Base-by-base conservation (phyloP, 2,888 invertebrate species). In the Poecilobothrus nobilitatus region DNA sequence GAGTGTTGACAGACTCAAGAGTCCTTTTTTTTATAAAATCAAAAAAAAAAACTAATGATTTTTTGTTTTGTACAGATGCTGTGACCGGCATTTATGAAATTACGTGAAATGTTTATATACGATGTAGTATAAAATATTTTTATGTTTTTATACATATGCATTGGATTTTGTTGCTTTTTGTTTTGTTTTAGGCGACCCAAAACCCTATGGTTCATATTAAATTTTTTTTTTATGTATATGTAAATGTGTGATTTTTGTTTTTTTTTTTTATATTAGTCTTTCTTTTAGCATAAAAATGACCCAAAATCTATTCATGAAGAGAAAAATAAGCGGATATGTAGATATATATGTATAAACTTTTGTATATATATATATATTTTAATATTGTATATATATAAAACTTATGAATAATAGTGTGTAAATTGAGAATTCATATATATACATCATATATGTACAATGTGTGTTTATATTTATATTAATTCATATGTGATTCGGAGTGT, bases 81-180 rank as follows among this genome's bases (percentile, higher is more conserved):
- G 15, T 53, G 53, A 53, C 53, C 53, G 53, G 53, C 53, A 53
- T 53, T 53, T 53, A n/a, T 53, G 53, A 53, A 53, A 53, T 53
- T 53, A 53, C 53, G 53, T 53, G 53, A 53, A 53, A 53, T 53
- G 6, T 53, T 18, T 53, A 41, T 12, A 41, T 27, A 27, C 3
- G 27, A 27, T 27, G 27, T 2, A 27, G 5, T 27, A 27, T 27
- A 27, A 27, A 27, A 27, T 5, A 27, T 27, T 27, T 37, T 10
- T 37, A 37, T 37, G 12, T 37, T 10, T 8, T 10, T 37, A 37
- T 37, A 37, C 12, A 37, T 37, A 37, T 37, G 12, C 12, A 37
- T 37, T 37, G 37, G 8, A 37, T 37, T 37, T 8, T 37, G 37
- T 37, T 10, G 37, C 7, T 37, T 37, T 7, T 37, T 8, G 37